Percentiles rank a stretch among this genome's conserved stretches.
phyloP scores from a whole-genome alignment of 2,888 invertebrate genomes.

The Amblyteles armatorius region DNA sequence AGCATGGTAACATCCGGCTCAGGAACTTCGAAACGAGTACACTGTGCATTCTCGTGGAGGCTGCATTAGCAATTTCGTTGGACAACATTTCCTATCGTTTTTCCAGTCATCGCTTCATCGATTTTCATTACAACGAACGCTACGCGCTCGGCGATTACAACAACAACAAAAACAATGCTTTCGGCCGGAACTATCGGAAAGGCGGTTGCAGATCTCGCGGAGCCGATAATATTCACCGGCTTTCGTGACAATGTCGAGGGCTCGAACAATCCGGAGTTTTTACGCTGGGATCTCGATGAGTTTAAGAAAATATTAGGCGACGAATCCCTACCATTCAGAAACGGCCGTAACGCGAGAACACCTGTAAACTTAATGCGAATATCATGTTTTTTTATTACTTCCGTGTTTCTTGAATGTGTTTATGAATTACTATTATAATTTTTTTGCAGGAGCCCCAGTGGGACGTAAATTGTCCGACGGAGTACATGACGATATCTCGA shows the following conservation, averaged over 20 bases:
- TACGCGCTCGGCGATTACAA: background rate
- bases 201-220: slow-evolving; percentile 74
- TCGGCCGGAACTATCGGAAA: slow-evolving; percentile 69
- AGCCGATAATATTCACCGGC: slow-evolving; percentile 86
- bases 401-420: background rate
- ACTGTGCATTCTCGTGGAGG: background rate
- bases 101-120: background rate
- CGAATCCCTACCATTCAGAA: slow-evolving; percentile 86
- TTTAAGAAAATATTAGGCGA: slow-evolving; percentile 87
- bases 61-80: background rate
- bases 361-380: slow-evolving; percentile 75
- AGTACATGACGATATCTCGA: slow-evolving; percentile 87
- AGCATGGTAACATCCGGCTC: background rate
- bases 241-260: slow-evolving; percentile 81
- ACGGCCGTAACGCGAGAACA: slow-evolving; percentile 83
- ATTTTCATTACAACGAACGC: background rate
- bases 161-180: slow-evolving; percentile 41
- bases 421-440: slow-evolving; percentile 9
- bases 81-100: slow-evolving; percentile 2
- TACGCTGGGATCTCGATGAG: slow-evolving; percentile 87
- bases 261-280: slow-evolving; percentile 86
- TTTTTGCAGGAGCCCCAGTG: slow-evolving; percentile 88
- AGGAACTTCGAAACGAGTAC: slow-evolving; percentile 2
- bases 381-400: slow-evolving; percentile 24
- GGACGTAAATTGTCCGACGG: slow-evolving; percentile 90